Conservation (phyloP, 2,113 vertebrate species). For the Cyprinodon variegatus region DNA sequence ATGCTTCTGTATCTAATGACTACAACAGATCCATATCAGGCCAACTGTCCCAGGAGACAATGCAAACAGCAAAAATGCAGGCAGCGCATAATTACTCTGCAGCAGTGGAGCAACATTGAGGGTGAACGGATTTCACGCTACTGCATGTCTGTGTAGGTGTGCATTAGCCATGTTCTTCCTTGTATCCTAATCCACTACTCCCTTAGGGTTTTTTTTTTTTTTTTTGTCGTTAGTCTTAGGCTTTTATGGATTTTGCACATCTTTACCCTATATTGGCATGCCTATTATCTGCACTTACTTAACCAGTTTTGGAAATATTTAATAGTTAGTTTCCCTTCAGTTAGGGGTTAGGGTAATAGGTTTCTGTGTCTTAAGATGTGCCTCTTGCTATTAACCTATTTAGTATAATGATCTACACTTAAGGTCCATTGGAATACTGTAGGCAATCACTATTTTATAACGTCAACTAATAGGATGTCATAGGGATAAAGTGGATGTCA, state of each 20-base stretch:
- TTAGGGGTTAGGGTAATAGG: conserved; percentile 1
- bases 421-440: conserved; percentile 23
- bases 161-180: conserved; percentile 56
- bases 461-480: conserved; percentile 64
- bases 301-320: conserved; percentile 27
- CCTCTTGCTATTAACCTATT: conserved; percentile 37
- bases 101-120: conserved; percentile 47
- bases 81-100: conserved; percentile 68
- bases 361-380: conserved; percentile 23
- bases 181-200: conserved; percentile 59
- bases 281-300: conserved; percentile 27
- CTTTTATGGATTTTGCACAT: conserved; percentile 39
- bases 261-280: conserved; percentile 19
- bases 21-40: conserved; percentile 75
- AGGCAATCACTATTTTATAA: conserved; percentile 32
- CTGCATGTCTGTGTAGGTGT: conserved; percentile 64
- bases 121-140: conserved; percentile 58
- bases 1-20: conserved; percentile 68
- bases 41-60: conserved; percentile 58
- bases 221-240: conserved; percentile 23
- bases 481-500: conserved; percentile 64
- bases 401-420: conserved; percentile 24
- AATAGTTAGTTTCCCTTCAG: conserved; percentile 1
- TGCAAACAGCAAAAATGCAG: conserved; percentile 64
- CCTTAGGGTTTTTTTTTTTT: conserved; percentile 47